phyloP scores from a whole-genome alignment of 1,140 invertebrate genomes.

The Drosophila subpulchrella region DNA sequence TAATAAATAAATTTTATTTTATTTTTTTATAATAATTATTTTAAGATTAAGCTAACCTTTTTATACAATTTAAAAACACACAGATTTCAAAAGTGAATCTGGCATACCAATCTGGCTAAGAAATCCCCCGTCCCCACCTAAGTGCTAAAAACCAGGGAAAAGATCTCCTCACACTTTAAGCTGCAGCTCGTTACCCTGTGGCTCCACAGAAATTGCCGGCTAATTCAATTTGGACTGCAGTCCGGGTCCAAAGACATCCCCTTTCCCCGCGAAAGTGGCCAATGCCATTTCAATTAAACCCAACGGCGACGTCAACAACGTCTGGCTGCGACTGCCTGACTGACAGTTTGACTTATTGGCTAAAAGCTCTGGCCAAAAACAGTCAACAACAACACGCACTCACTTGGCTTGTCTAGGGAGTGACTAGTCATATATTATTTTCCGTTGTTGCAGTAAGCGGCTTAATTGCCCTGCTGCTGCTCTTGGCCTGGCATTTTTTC shows the following conservation, averaged over 20 bases:
- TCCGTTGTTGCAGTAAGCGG: conserved; percentile 57
- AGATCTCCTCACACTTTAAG: background rate
- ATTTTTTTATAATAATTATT: no score
- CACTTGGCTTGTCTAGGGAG: conserved; percentile 45
- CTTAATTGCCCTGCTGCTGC: conserved; percentile 50
- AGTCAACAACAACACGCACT: conserved; percentile 37
- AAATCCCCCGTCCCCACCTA: background rate
- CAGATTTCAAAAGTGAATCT: background rate
- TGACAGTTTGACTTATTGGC: conserved; percentile 67
- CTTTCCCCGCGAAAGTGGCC: background rate
- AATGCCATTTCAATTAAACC: conserved; percentile 29
- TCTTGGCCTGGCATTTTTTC: conserved; percentile 8
- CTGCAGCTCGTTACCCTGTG: conserved; percentile 4
- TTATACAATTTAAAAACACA: background rate
- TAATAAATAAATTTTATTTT: background rate
- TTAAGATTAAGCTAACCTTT: no score
- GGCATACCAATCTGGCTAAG: background rate
- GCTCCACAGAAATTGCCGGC: conserved; percentile 1
- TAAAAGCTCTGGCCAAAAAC: conserved; percentile 49
- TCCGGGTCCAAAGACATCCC: background rate
- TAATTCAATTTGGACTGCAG: conserved; percentile 34
- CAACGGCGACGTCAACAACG: conserved; percentile 24
- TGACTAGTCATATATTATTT: conserved; percentile 64
- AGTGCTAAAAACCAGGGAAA: background rate
- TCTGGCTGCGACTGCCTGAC: conserved; percentile 26